Evolutionary conservation across 2,113 vertebrate species (phyloP), one percentile per base, ranked within the genome.

Genomic region (Hymenochirus boettgeri): DNA sequence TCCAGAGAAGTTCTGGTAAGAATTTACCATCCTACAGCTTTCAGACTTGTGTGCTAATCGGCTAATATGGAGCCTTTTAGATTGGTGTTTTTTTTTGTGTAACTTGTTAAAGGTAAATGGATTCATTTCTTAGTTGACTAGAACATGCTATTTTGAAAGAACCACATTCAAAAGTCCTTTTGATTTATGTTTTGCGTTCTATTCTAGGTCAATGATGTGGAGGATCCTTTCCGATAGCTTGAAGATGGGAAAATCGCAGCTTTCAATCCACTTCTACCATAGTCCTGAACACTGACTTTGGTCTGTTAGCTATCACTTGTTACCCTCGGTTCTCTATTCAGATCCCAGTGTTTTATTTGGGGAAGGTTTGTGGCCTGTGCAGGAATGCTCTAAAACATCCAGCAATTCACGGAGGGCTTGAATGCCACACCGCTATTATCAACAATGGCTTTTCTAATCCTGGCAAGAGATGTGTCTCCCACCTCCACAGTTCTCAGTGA

Each of bases 311-410:
- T 65, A 1, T 13, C 6, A 1, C 23, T 48, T n/a, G 21, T 12
- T 42, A 4, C 25, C 17, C 50, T 26, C 22, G 17, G 17, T 3
- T 37, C 17, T n/a, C n/a, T n/a, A 26, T 65, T 12, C 22, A 19
- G 1, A 18, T 65, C 6, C 62, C 42, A n/a, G 1, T 23, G 11
- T 13, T 8, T 3, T 65, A 65, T 17, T 15, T 8, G 15, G 62
- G 54, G 2, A 48, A 13, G 2, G 6, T 57, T 33, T 25, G 52
- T 26, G 62, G 62, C 11, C 54, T 65, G 0, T 65, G 62, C 57
- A 54, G 62, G 35, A 50, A n/a, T 39, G 18, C 3, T 46, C 48
- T 11, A 6, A 8, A 31, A 23, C 24, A 6, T 4, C 18, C 10
- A 15, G 11, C 22, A 42, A 35, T 13, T 9, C 10, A 9, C 7